Evolutionary conservation across 2,888 invertebrate species (phyloP), one percentile per base, ranked within the genome.

Genomic region (Tridacna gigas): DNA sequence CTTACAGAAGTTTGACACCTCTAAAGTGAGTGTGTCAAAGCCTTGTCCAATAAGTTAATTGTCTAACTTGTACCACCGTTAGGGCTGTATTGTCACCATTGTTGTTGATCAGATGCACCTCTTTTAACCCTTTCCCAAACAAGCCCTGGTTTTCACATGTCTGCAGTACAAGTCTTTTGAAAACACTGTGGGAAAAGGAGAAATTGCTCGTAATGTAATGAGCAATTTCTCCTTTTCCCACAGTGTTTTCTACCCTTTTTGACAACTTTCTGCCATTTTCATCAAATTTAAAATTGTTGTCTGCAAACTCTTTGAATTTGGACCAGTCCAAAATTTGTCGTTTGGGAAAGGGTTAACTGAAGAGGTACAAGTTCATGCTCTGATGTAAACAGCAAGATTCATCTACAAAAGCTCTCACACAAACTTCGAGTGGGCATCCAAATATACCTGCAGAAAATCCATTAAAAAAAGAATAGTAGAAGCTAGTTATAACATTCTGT

Each of bases 31-130:
- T 0, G 20, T 51, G 11, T 80, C 80, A 7, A 78, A 65, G 9
- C 83, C 88, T 18, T 80, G 66, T 20, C 82, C 82, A 9, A 90
- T 56, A 4, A 87, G 66, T 28, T 61, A 9, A 9, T 66, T 82
- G 75, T 25, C 85, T 79, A 0, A 90, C 79, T 5, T 83, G 79
- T 18, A 84, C 77, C 0, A 90, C 85, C 4, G 89, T 85, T 12
- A 87, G 74, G 18, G 83, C 88, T 2, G 87, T 89, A 65, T 77
- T 85, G 66, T 88, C 83, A 2, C 73, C 77, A 37, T 88, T 81
- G 61, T 86, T 88, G 75, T 88, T 90, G 9, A 89, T 87, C 28
- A 90, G 74, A 20, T 85, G 77, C 13, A 90, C 80, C 69, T 88
- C 86, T 22, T 76, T 66, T 66, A 28, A 66, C 66, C 28, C 28